Evolutionary conservation across 2,113 vertebrate genomes (phyloP), one percentile per base, ranked within the genome.

Genomic region (Callorhinus ursinus): DNA sequence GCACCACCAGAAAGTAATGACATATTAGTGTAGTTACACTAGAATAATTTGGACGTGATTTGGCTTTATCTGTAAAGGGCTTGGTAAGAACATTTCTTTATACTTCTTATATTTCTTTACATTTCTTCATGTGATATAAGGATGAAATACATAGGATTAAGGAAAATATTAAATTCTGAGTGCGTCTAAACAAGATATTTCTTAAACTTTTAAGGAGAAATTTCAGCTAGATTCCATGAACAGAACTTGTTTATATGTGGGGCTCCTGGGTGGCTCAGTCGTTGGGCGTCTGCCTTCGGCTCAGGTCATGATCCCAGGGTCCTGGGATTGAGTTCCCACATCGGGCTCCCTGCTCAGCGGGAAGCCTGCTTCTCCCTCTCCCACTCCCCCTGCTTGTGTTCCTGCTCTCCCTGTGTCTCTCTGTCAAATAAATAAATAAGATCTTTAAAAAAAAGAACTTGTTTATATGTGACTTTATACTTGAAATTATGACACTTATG

Each of bases 151-250:
- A 14, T 15, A 24, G 46, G 14, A 86, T 88, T 84, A 83, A 94
- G 80, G 63, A 90, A 85, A 96, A 90, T 90, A 46, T 51, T 76
- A 61, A 96, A 90, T 82, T 61, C 28, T 24, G 33, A 86, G 36
- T 92, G 4, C n/a, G 11, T 63, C 49, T 72, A 69, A 80, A 88
- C 87, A 69, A 79, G 28, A 4, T 77, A 16, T 74, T 93, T 88
- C 67, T 53, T 36, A 81, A 97, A 92, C 26, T 63, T 93, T 42
- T 33, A 69, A 88, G 53, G 51, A 96, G 46, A 88, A 67, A 19
- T 51, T 77, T 93, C 39, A 94, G 14, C 57, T 79, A 86, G 53
- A 67, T 93, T 42, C 42, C 14, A 69, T 7, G 5, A 90, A 90
- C 10, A 92, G 76, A 95, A 71, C 1, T 59, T 79, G n/a, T 24